Conservation (phyloP, 2,797 vertebrate genomes). For the Tokudaia tokunoshimensis region DNA sequence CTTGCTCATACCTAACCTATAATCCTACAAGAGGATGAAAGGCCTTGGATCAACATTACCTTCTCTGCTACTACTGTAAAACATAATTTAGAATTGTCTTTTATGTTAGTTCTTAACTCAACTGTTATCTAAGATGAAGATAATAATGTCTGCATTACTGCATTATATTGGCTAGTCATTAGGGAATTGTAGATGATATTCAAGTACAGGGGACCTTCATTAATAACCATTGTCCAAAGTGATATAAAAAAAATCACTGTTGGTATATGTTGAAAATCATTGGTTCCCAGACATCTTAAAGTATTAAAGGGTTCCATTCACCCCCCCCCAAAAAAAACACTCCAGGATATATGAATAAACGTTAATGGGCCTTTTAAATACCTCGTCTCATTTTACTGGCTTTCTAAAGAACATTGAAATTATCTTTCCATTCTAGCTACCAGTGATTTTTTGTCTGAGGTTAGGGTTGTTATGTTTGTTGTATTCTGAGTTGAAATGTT, state of each 20-base stretch:
- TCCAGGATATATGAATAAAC: neutral
- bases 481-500: conserved; percentile 19
- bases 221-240: neutral
- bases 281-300: neutral
- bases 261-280: neutral
- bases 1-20: neutral
- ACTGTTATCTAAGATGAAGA: neutral
- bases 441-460: neutral
- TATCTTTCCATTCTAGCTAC: neutral
- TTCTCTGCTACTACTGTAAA: neutral
- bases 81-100: neutral
- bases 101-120: neutral
- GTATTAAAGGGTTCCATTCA: neutral
- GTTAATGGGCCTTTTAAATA: neutral
- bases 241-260: neutral
- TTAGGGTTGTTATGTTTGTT: neutral
- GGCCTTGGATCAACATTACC: neutral
- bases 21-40: neutral
- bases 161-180: neutral
- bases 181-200: neutral
- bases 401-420: neutral
- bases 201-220: neutral
- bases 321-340: neutral
- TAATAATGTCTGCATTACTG: neutral
- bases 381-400: neutral